Evolutionary conservation across 1,140 invertebrate species (phyloP), one percentile per base, ranked within the genome.

Genomic region (Coelopa frigida): DNA sequence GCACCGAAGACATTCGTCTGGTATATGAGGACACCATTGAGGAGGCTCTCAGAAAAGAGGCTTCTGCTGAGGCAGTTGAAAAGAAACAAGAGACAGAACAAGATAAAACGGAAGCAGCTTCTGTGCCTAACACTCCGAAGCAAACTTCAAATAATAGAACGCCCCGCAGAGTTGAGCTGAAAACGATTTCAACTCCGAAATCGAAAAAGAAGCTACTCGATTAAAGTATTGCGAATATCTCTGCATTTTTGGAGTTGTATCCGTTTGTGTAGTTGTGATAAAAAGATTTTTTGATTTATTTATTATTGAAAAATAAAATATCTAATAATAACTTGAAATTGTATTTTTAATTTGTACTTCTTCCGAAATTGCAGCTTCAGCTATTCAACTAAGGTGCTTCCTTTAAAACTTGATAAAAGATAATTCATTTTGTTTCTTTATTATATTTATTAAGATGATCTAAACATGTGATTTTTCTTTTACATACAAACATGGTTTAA

Each of bases 101-200:
- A 22, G 14, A 18, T 26, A 42, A 33, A 17, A 36, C 15, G 2
- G 68, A 66, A 12, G 68, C 59, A 51, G 55, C 65, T 40, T 58
- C 61, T 3, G 61, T 37, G 48, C 64, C 2, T 50, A 53, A 38
- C 45, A 47, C 48, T 58, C 27, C 57, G 56, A 43, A 67, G 47
- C 39, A 46, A 55, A 54, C 61, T 18, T 54, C 57, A 7, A 60
- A 52, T 1, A 52, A 58, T 4, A 81, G 78, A 68, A 78, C 78
- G 0, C 82, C 82, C 0, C 62, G 83, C 24, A 68, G 84, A 52
- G 82, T 87, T 2, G 73, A 78, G 46, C 77, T 86, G 49, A 83
- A 84, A 24, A 87, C 83, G 21, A 64, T 87, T 24, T 84, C 82
- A 3, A 85, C 83, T 59, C 83, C 84, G 26, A 86, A 83, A 60